Evolutionary conservation across 2,113 vertebrate genomes (phyloP), one percentile per base, ranked within the genome.

Genomic region (Oreochromis aureus): DNA sequence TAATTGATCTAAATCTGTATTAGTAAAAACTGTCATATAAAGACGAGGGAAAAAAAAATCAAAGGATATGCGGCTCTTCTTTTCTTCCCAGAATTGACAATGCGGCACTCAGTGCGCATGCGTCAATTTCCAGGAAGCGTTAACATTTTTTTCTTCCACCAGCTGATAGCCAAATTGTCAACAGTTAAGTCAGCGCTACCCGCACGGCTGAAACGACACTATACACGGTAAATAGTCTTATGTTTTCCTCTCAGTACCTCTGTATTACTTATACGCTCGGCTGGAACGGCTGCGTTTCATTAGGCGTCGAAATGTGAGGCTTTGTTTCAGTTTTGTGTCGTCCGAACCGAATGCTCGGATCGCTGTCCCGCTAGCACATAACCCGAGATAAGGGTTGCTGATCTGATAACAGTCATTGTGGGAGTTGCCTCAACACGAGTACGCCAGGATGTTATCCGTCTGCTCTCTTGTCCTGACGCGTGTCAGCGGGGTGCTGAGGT

Each of bases 151-250:
- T 55, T 89, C 59, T 39, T 59, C 63, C 22, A 92, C 82, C 96
- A 96, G 96, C 95, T 96, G 95, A 96, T 89, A 86, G 94, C 94
- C 89, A 73, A 79, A 89, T 86, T 93, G 94, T 95, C 96, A 95
- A 96, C 96, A 96, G 92, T 88, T 55, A 87, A 91, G 56, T 32
- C 87, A 84, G 55, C 41, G 69, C 81, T 66, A 39, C 44, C 88
- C 18, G 55, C 71, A 81, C 58, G 7, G 56, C 84, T 66, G 71
- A 81, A 48, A 83, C 73, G 16, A 80, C 41, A 8, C 5, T 2
- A 61, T 3, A 32, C 6, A 88, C 91, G 96, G 96, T 96, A 94
- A 93, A 61, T 85, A 83, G 56, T 3, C 16, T 6, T 2, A 0
- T 7, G 6, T 34, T 46, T 3, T 10, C 12, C 19, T n/a, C 71